These are phyloP conservation scores for Neosilurus mollespiculum DNA, from an alignment of 2,797 vertebrate genomes.

Conservation along the genomic window DNA sequence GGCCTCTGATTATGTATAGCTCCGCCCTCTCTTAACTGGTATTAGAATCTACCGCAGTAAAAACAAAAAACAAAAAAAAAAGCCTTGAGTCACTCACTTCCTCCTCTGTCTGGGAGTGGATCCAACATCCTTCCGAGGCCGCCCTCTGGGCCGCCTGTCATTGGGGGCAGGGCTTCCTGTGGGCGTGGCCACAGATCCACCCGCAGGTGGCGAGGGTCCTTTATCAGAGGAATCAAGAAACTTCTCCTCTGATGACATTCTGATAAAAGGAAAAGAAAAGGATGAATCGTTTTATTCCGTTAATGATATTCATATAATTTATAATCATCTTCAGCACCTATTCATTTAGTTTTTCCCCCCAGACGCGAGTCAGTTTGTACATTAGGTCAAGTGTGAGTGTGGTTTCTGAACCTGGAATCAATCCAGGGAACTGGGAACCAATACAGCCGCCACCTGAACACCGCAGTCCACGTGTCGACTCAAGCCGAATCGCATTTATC, in stretches of 20 bases:
- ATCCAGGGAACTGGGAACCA: not conserved
- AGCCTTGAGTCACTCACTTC: constrained; percentile 81
- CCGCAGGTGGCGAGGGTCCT: constrained; percentile 78
- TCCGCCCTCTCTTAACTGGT: no score
- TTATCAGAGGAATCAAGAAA: constrained; percentile 87
- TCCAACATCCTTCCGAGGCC: constrained; percentile 91
- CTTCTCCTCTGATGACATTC: constrained; percentile 98
- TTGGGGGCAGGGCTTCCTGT: constrained; percentile 87
- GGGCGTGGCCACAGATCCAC: constrained; percentile 83
- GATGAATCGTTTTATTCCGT: not conserved
- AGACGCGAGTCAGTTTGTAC: not conserved
- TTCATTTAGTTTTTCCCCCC: not conserved
- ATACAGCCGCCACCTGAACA: not conserved
- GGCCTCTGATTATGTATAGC: no score
- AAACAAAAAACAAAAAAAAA: not conserved
- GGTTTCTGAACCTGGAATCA: not conserved
- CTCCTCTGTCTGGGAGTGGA: constrained; percentile 88
- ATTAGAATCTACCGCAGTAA: not conserved
- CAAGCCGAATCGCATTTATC: not conserved
- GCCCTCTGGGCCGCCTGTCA: constrained; percentile 95
- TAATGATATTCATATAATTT: not conserved
- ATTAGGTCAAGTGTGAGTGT: not conserved
- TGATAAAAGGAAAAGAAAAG: constrained; percentile 60
- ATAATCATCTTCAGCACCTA: no score
- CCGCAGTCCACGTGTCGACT: not conserved